phyloP scores from a whole-genome alignment of 2,113 vertebrate genomes.

The Himantopus leucocephalus region DNA sequence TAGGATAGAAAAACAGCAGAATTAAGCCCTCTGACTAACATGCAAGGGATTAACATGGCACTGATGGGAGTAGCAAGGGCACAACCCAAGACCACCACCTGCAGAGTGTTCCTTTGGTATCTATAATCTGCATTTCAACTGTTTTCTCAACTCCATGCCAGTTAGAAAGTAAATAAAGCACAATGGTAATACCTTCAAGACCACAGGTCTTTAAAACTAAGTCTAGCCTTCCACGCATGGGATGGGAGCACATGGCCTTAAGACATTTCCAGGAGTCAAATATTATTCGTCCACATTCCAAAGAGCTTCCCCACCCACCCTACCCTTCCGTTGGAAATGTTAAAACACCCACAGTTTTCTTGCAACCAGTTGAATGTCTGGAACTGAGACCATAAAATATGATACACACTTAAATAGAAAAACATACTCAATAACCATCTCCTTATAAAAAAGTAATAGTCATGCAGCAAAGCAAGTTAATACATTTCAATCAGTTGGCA shows the following conservation, averaged over 20 bases:
- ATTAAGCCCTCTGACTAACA: background rate
- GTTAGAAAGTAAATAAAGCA: background rate
- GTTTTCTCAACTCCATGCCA: background rate
- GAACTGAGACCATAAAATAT: background rate
- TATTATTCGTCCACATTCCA: background rate
- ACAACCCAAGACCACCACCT: background rate
- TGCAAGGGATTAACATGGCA: background rate
- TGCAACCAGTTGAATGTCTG: slow-evolving; percentile 22
- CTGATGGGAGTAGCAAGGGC: background rate
- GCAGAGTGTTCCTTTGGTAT: background rate
- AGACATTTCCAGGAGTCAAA: slow-evolving; percentile 8
- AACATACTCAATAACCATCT: background rate
- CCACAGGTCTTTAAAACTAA: background rate
- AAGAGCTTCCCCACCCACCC: background rate
- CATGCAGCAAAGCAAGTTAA: background rate
- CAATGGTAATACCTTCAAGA: background rate
- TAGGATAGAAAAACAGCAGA: background rate
- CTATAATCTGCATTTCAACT: background rate
- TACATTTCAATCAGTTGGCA: background rate
- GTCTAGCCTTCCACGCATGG: background rate
- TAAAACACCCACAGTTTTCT: slow-evolving; percentile 48
- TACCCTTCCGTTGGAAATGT: slow-evolving; percentile 3
- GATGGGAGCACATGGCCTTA: background rate
- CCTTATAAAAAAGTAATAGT: slow-evolving; percentile 10
- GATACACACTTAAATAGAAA: background rate